Evolutionary conservation across 1,140 invertebrate genomes (phyloP), one percentile per base, ranked within the genome.

Genomic region (Lepidotrigona ventralis): DNA sequence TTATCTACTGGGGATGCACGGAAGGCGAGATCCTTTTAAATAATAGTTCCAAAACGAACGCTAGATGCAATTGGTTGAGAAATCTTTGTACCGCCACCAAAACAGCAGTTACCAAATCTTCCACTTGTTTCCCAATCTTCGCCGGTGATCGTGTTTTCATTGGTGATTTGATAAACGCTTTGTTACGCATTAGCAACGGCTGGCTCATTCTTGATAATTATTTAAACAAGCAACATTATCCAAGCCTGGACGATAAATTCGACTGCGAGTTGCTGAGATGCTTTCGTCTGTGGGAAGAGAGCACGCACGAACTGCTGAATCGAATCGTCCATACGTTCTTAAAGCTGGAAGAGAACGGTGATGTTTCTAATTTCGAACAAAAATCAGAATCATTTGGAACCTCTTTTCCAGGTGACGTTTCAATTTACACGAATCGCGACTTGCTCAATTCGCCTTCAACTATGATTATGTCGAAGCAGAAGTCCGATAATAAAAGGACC

Each of bases 201-300:
- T 94, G 93, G 93, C 87, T 94, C 1, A 88, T 92, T 15, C 87
- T 94, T 15, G 93, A 94, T 29, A 93, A 94, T 76, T 94, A 94
- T 51, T 63, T 94, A 5, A 94, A 94, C 73, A 93, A 93, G 68
- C 91, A 92, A 26, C 91, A 93, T 12, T 90, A 91, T 83, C 90
- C 91, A 0, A 91, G 83, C 80, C 66, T 93, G 0, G 73, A 85
- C 19, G 89, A 92, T 3, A 93, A 93, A 64, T 89, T 87, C 33
- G 90, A 93, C 29, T 69, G 73, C 11, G 89, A 91, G 21, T 77
- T 94, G 64, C 84, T 89, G 2, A 73, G 72, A 1, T 87, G 83
- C 46, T 94, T 94, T 53, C 90, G 91, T 29, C 56, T n/a, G 3
- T 94, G 93, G 93, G 92, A 94, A 79, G 86, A 76, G 19, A 88